Conservation (phyloP, 2,113 vertebrate genomes). For the Diglossa brunneiventris region DNA sequence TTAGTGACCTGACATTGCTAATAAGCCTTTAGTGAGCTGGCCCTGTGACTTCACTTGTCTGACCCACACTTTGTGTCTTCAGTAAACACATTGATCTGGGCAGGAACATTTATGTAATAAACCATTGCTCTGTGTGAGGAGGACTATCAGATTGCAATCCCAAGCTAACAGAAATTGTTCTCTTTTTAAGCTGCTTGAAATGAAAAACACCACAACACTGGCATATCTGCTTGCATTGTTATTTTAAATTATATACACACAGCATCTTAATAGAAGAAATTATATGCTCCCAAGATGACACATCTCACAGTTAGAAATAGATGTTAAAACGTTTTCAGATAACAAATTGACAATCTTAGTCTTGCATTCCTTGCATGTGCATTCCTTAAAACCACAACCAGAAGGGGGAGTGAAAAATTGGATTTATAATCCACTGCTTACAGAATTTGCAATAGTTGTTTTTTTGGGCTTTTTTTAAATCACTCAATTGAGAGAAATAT, state of each 20-base stretch:
- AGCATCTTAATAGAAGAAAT: slow-evolving; percentile 50
- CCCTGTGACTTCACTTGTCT: background rate
- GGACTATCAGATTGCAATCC: background rate
- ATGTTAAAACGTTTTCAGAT: slow-evolving; percentile 70
- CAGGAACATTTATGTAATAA: background rate
- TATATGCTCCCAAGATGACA: slow-evolving; percentile 61
- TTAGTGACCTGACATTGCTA: background rate
- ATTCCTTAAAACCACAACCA: slow-evolving; percentile 28
- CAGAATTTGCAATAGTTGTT: background rate
- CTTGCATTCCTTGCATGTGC: background rate
- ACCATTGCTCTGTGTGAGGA: background rate
- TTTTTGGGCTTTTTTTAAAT: slow-evolving; percentile 5
- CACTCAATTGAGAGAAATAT: background rate
- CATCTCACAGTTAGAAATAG: slow-evolving; percentile 71
- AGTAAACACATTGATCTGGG: background rate
- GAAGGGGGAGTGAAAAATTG: slow-evolving; percentile 5
- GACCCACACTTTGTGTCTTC: background rate
- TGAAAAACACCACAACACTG: background rate
- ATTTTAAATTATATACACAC: slow-evolving; percentile 62
- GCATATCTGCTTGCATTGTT: slow-evolving; percentile 48
- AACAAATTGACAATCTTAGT: slow-evolving; percentile 61
- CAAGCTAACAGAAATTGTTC: background rate
- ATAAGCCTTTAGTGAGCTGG: background rate
- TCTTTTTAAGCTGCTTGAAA: background rate
- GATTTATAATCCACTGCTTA: slow-evolving; percentile 41